Evolutionary conservation across 2,797 vertebrate genomes (phyloP), one percentile per base, ranked within the genome.

Genomic region (Furcifer pardalis): DNA sequence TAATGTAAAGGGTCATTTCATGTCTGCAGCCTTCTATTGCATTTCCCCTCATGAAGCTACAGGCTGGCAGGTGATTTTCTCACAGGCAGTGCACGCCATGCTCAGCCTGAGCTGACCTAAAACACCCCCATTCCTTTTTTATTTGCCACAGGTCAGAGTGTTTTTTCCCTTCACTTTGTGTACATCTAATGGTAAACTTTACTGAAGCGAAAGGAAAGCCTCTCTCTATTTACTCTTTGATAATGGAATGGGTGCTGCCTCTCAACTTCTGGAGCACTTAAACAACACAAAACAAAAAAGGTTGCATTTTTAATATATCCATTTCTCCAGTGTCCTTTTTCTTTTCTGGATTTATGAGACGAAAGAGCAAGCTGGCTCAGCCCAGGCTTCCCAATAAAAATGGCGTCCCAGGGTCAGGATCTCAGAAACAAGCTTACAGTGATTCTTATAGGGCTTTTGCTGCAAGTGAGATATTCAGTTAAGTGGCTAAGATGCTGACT

Each of bases 151-250:
- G 75, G 23, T 83, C 60, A 87, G 79, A 81, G 30, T 73, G 73
- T 17, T 62, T 42, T 44, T 79, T 13, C 15, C 52, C 52, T 15
- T 19, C 19, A 83, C 89, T 86, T 90, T 91, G 37, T 13, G 87
- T 76, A 88, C 71, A 78, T 88, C 27, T 2, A 4, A 87, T 82
- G 86, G 44, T 49, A 88, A 80, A 79, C 10, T 74, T 25, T 23
- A 72, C 69, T 63, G 37, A 25, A 85, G 71, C 62, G 10, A 23
- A 72, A 86, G 84, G 66, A 30, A 30, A 63, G 62, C 10, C 77
- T 25, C 74, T 85, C 75, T 77, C 7, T 60, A 79, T 88, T 91
- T 49, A 32, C 87, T 76, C 56, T 85, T 85, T 81, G 75, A 84
- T 90, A 78, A 79, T 80, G 27, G 9, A 1, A 73, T 21, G 52